These are phyloP conservation scores for Drosophila parabipectinata DNA, from an alignment of 1,140 invertebrate genomes.

Conservation along the genomic window DNA sequence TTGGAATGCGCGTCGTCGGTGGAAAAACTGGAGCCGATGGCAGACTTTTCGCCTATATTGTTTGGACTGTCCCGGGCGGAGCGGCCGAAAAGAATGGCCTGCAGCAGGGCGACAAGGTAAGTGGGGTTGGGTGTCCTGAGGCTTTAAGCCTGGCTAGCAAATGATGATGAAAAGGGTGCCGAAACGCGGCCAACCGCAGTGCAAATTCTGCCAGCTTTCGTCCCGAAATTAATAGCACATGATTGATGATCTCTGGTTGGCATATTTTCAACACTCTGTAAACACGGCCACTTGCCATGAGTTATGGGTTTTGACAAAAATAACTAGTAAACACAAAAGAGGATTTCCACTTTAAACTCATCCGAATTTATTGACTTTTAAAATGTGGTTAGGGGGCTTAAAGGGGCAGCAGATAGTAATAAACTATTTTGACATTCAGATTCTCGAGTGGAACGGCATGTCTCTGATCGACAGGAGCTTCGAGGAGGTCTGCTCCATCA, in stretches of 20 bases:
- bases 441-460: conserved; percentile 93
- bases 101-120: conserved; percentile 93
- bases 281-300: background rate
- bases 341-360: background rate
- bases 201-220: conserved; percentile 20
- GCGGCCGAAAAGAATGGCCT: conserved; percentile 94
- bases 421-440: conserved; percentile 80
- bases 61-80: conserved; percentile 95
- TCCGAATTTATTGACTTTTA: conserved; percentile 1
- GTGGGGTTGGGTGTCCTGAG: conserved; percentile 2
- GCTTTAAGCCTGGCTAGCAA: conserved; percentile 1
- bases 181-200: conserved; percentile 34
- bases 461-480: conserved; percentile 94
- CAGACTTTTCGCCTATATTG: conserved; percentile 94
- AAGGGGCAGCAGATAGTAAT: background rate
- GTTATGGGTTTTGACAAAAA: background rate
- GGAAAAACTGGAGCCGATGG: conserved; percentile 93
- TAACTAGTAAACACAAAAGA: background rate
- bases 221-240: conserved; percentile 32
- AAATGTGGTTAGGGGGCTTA: background rate
- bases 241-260: conserved; percentile 26
- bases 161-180: conserved; percentile 34
- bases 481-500: conserved; percentile 94
- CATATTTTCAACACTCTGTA: background rate
- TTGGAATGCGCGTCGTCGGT: conserved; percentile 96